phyloP scores from a whole-genome alignment of 2,797 vertebrate species.

The Lagodon rhomboides region DNA sequence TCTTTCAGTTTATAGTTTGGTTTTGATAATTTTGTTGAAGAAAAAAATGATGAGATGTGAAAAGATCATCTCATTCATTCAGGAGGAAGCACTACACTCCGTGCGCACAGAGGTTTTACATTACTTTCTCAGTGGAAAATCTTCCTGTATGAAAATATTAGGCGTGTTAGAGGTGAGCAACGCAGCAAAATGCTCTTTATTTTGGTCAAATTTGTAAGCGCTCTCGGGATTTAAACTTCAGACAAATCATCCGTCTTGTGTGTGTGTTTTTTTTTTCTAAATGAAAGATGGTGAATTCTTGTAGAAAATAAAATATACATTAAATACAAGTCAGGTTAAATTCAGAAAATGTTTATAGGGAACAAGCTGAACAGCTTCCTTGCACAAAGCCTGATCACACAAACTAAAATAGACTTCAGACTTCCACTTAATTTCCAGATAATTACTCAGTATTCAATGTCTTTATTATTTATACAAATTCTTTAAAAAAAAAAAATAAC shows the following conservation, averaged over 20 bases:
- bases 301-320: neutral
- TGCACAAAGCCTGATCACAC: neutral
- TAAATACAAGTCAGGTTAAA: neutral
- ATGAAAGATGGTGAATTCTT: neutral
- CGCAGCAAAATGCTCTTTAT: neutral
- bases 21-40: conserved; percentile 31
- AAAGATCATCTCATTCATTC: conserved; percentile 32
- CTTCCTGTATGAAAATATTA: neutral
- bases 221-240: neutral
- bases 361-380: neutral
- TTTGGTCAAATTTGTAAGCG: neutral
- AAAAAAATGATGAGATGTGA: conserved; percentile 27
- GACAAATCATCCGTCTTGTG: neutral
- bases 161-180: neutral
- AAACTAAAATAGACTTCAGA: neutral
- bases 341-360: neutral
- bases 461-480: no score
- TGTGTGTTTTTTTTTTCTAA: neutral
- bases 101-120: conserved; percentile 2
- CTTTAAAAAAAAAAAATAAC: no score
- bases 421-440: neutral
- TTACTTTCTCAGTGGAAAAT: neutral
- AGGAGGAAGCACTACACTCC: conserved; percentile 31
- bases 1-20: conserved; percentile 9
- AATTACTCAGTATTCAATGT: neutral